Conservation (phyloP, 2,113 vertebrate genomes). For the Callospermophilus lateralis region DNA sequence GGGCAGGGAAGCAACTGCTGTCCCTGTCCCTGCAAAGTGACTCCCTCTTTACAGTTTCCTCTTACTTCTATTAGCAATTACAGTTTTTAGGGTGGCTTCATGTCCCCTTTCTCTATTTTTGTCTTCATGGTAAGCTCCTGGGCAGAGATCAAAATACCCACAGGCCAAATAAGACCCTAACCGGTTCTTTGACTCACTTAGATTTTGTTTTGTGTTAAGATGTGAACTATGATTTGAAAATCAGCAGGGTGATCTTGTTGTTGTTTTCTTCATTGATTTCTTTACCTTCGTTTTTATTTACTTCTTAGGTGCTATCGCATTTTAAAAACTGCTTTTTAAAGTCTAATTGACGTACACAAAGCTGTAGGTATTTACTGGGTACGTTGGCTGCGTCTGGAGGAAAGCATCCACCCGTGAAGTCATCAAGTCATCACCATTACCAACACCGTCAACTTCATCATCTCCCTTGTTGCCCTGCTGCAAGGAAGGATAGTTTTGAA, state of each 20-base stretch:
- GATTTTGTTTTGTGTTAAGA: constrained; percentile 8
- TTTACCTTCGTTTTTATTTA: not conserved
- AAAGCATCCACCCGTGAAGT: not conserved
- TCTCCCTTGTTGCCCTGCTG: not conserved
- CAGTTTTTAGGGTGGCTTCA: not conserved
- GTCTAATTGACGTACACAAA: not conserved
- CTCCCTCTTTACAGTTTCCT: not conserved
- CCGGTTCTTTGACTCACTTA: not conserved
- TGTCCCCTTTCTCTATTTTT: not conserved
- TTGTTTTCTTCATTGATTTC: not conserved
- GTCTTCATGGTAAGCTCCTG: not conserved
- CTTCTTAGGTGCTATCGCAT: not conserved
- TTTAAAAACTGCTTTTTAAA: not conserved
- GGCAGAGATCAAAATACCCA: constrained; percentile 1
- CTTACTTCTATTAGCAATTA: not conserved
- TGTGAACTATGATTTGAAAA: not conserved
- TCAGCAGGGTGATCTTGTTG: too few species aligned
- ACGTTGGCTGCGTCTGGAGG: not conserved
- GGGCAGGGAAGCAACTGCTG: rapidly evolving
- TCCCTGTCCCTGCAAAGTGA: not conserved
- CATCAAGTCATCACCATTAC: not conserved
- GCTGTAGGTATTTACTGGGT: not conserved
- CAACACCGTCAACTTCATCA: not conserved
- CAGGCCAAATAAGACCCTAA: not conserved
- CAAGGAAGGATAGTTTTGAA: not conserved